Evolutionary conservation across 2,888 invertebrate genomes (phyloP), one percentile per base, ranked within the genome.

Genomic region (Timema cristinae): DNA sequence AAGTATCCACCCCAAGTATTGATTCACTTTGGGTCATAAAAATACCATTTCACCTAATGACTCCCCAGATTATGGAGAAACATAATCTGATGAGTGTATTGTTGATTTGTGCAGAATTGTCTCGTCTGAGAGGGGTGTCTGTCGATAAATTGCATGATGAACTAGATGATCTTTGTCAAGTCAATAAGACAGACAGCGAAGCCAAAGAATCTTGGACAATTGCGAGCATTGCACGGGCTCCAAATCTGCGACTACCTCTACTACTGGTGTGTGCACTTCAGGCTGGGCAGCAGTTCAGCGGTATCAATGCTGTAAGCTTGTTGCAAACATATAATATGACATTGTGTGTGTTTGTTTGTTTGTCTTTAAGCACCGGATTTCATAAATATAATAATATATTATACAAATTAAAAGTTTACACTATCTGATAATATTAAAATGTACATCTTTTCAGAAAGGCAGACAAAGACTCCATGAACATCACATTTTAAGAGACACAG

Each of bases 271-370:
- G 92, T 78, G 83, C 88, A 74, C 86, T 94, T 85, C 93, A 94
- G 70, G 88, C 91, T 16, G 94, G 96, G 0, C 96, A 97, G 82
- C 97, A 97, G 83, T 86, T 95, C 73, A 91, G 92, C 77, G 96
- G 96, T 70, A 94, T 96, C 73, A 96, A 95, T 83, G 94, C 94
- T 74, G 94, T 93, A 79, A 85, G 87, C 84, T 73, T 67, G 8
- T 59, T 47, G 15, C 15, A 0, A n/a, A 4, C 16, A 5, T 4
- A 50, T 32, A 32, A 32, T 32, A 32, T 32, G 32, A 32, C 32
- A 32, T 32, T 54, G 13, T 54, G 1, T 32, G 32, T 32, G 32
- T 32, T 32, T 32, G 32, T 32, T 32, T 32, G 32, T 32, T 32
- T 32, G 32, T 54, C n/a, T n/a, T 54, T 54, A 13, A 4, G n/a